Evolutionary conservation across 2,113 vertebrate genomes (phyloP).

Genomic region (Antennarius striatus): DNA sequence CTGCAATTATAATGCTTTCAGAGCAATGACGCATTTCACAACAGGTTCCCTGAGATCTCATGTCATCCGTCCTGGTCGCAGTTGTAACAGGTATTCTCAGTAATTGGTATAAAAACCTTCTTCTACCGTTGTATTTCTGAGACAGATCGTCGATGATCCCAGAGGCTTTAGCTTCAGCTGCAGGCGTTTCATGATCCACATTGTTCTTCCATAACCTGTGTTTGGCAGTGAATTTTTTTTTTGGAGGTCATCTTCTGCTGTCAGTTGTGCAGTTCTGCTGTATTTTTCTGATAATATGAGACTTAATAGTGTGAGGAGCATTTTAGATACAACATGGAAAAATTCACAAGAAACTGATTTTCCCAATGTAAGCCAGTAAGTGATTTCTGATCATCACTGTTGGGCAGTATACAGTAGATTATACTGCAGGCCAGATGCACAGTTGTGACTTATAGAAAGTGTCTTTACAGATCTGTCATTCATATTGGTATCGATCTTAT

Average conservation of each 20-base stretch:
- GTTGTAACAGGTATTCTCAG: constrained; percentile 23
- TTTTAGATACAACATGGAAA: constrained; percentile 17
- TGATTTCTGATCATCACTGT: constrained; percentile 17
- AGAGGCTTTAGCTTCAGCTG: constrained; percentile 20
- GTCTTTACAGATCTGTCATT: not conserved
- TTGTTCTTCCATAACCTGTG: constrained; percentile 3
- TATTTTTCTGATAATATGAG: constrained; percentile 36
- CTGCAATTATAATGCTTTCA: not conserved
- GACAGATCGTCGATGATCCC: constrained; percentile 51
- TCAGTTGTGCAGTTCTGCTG: constrained; percentile 13
- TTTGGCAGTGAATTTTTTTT: constrained; percentile 26
- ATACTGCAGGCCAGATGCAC: not conserved
- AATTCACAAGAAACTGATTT: too few species aligned
- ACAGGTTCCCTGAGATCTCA: constrained; percentile 21
- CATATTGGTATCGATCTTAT: not conserved
- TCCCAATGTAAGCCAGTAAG: constrained; percentile 18
- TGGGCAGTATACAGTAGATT: constrained; percentile 47
- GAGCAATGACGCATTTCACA: too few species aligned
- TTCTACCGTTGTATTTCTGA: constrained; percentile 33
- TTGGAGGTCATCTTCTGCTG: constrained; percentile 23
- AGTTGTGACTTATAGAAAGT: too few species aligned
- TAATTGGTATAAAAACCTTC: constrained; percentile 52
- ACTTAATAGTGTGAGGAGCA: constrained; percentile 19
- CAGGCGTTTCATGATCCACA: constrained; percentile 30
- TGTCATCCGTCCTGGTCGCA: not conserved